phyloP scores from a whole-genome alignment of 2,888 invertebrate genomes.

The Horisme vitalbata region DNA sequence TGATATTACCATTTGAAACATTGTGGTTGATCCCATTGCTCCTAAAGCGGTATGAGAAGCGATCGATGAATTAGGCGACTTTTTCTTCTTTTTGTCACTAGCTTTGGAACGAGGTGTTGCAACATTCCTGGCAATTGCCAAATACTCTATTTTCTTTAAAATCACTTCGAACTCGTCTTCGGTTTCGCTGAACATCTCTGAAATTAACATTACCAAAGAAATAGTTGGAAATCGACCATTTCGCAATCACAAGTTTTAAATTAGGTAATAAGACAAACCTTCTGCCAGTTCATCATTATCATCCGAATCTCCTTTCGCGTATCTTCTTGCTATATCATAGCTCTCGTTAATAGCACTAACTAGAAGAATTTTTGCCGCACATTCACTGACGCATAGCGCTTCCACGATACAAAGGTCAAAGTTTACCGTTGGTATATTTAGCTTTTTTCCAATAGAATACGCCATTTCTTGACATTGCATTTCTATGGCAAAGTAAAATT shows the following conservation, averaged over 20 bases:
- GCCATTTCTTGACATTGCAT: constrained; percentile 68
- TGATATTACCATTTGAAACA: constrained; percentile 63
- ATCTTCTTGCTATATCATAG: constrained; percentile 46
- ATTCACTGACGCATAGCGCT: constrained; percentile 57
- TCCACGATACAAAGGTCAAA: constrained; percentile 78
- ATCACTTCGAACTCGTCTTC: constrained; percentile 61
- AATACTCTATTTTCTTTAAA: constrained; percentile 56
- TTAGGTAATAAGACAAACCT: too few relatives aligned
- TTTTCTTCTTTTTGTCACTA: constrained; percentile 67
- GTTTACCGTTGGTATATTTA: constrained; percentile 72
- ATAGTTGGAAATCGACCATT: not conserved
- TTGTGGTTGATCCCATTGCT: constrained; percentile 59
- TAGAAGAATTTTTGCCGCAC: constrained; percentile 50
- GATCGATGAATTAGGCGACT: constrained; percentile 49
- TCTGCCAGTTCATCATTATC: constrained; percentile 42
- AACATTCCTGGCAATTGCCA: constrained; percentile 53
- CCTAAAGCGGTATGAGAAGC: constrained; percentile 50
- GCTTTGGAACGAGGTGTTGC: constrained; percentile 63
- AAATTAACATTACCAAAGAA: constrained; percentile 17
- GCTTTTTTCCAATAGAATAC: constrained; percentile 62
- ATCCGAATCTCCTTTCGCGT: constrained; percentile 37
- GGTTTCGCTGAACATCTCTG: constrained; percentile 47
- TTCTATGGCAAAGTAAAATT: constrained; percentile 44
- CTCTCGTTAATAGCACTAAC: constrained; percentile 55
- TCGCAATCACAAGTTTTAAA: too few relatives aligned